Conservation (phyloP, 2,113 vertebrate genomes). For the Thryonomys swinderianus region DNA sequence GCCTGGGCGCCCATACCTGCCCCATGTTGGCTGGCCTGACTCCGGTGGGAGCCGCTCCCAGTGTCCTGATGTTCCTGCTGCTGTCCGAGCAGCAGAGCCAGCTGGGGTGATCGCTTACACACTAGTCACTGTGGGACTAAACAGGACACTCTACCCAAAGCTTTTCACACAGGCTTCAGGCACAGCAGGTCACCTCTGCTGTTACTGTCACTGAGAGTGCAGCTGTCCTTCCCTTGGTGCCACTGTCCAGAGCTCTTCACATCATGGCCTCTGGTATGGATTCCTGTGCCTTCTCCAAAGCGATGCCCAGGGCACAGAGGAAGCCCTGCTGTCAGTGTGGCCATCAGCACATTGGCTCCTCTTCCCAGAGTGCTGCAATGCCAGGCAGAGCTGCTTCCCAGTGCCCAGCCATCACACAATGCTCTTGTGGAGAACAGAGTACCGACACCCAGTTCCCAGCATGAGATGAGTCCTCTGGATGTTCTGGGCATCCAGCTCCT, state of each 20-base stretch:
- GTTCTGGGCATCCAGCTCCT: neutral
- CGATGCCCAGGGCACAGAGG: neutral
- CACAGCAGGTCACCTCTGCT: rapidly evolving
- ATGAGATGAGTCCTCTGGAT: neutral
- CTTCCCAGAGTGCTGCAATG: neutral
- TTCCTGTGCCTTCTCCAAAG: neutral
- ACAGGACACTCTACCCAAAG: rapidly evolving
- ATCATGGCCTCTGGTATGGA: rapidly evolving
- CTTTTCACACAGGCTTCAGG: rapidly evolving
- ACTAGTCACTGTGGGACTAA: rapidly evolving
- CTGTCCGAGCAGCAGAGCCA: neutral
- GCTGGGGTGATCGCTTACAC: neutral
- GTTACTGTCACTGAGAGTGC: neutral
- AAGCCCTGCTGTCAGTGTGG: neutral
- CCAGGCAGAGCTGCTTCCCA: rapidly evolving
- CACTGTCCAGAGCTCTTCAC: rapidly evolving
- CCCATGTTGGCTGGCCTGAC: rapidly evolving
- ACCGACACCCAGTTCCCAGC: neutral
- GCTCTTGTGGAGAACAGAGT: rapidly evolving
- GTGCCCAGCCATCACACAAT: rapidly evolving
- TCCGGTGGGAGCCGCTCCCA: neutral
- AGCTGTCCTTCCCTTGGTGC: rapidly evolving
- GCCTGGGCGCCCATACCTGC: neutral
- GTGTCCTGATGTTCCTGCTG: too few relatives aligned
- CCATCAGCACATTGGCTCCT: rapidly evolving